These are phyloP conservation scores for Trichogramma evanescens DNA, from an alignment of 2,888 invertebrate genomes.

Conservation along the genomic window DNA sequence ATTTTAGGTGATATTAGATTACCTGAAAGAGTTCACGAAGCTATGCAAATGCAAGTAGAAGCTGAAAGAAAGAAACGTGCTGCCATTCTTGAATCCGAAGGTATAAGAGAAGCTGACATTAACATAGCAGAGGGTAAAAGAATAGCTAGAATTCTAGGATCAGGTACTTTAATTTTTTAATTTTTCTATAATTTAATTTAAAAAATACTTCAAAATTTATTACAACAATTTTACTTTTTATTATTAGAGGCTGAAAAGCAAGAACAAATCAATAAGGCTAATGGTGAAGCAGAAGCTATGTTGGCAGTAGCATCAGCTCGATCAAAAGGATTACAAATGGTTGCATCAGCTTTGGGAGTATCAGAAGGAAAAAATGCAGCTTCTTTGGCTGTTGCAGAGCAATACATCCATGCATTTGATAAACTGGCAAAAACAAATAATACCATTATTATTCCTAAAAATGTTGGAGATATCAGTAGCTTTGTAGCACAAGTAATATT, in stretches of 20 bases:
- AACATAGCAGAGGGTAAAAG: conserved; percentile 97
- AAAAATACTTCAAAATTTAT: not conserved
- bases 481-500: conserved; percentile 69
- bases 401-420: conserved; percentile 90
- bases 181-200: not conserved
- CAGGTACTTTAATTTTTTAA: conserved; percentile 52
- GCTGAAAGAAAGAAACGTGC: conserved; percentile 96
- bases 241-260: conserved; percentile 79
- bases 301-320: conserved; percentile 86
- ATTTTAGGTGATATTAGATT: conserved; percentile 75
- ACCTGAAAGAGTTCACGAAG: conserved; percentile 89
- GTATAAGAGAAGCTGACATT: conserved; percentile 82
- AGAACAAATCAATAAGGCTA: conserved; percentile 90
- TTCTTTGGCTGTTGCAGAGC: conserved; percentile 85
- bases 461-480: conserved; percentile 73
- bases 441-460: conserved; percentile 88
- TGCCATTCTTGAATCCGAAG: conserved; percentile 94
- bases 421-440: conserved; percentile 89
- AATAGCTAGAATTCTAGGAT: conserved; percentile 81
- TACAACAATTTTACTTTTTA: not conserved
- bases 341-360: conserved; percentile 61
- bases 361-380: conserved; percentile 85
- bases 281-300: conserved; percentile 87
- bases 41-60: conserved; percentile 99
- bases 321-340: conserved; percentile 70